A percentile compares a stretch with the other conserved stretches of the same genome.
Conservation (phyloP, 2,797 vertebrate species). For the Sphenodon punctatus region DNA sequence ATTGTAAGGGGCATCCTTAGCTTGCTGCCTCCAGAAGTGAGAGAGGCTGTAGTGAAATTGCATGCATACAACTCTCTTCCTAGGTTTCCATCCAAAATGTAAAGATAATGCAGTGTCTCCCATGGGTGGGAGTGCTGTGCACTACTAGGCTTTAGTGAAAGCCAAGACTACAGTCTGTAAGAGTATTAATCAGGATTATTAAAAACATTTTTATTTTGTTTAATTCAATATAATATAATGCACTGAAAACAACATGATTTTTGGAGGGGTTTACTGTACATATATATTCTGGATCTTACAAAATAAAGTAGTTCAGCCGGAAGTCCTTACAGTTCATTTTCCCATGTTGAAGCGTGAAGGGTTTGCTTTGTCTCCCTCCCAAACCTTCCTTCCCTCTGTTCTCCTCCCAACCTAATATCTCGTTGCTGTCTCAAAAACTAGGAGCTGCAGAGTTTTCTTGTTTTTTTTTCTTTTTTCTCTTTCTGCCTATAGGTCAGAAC, state of each 20-base stretch:
- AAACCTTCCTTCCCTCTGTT: constrained; percentile 4
- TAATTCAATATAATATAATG: background rate
- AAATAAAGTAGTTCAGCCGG: background rate
- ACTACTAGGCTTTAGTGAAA: background rate
- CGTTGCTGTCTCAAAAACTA: constrained; percentile 4
- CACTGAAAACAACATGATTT: background rate
- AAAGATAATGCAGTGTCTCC: accelerated
- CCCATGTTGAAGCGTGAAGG: background rate
- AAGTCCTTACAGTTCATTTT: constrained; percentile 1
- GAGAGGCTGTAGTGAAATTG: background rate
- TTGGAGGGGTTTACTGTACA: background rate
- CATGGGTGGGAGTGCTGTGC: background rate
- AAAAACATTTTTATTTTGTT: background rate
- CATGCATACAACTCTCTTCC: accelerated
- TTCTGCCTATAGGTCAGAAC: background rate
- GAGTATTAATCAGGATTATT: background rate
- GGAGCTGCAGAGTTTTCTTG: background rate
- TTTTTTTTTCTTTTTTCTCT: background rate
- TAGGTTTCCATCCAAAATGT: accelerated
- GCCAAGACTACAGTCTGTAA: background rate
- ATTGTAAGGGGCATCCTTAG: background rate
- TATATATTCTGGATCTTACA: background rate
- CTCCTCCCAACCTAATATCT: background rate
- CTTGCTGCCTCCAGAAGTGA: background rate
- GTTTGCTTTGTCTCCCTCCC: background rate